Evolutionary conservation across 2,797 vertebrate species (phyloP).

Genomic region (Yasuhikotakia modesta): DNA sequence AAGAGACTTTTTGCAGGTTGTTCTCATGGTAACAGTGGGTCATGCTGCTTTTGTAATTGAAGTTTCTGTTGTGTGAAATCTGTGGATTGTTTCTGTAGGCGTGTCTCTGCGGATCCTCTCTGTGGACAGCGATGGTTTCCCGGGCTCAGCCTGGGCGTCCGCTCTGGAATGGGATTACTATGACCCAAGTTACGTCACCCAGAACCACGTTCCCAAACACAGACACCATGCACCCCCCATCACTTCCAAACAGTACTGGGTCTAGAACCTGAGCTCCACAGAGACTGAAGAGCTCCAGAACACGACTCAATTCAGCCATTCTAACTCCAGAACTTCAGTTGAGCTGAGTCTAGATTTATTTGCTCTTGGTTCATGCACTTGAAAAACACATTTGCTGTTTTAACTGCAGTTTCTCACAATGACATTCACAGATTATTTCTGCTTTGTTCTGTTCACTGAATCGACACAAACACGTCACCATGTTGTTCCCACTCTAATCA

Average conservation of each 20-base stretch:
- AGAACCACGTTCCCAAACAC: slow-evolving; percentile 76
- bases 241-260: slow-evolving; percentile 83
- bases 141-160: slow-evolving; percentile 65
- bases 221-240: slow-evolving; percentile 70
- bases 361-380: background rate
- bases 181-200: slow-evolving; percentile 81
- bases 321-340: background rate
- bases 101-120: slow-evolving; percentile 83
- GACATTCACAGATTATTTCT: slow-evolving; percentile 4
- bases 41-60: background rate
- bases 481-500: background rate
- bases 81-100: slow-evolving; percentile 65
- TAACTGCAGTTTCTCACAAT: slow-evolving; percentile 20
- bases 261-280: slow-evolving; percentile 60
- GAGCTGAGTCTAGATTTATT: background rate
- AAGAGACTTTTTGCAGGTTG: too few relatives aligned
- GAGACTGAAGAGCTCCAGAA: background rate
- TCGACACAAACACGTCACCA: slow-evolving; percentile 17
- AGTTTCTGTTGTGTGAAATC: background rate
- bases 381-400: slow-evolving; percentile 38
- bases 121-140: slow-evolving; percentile 79
- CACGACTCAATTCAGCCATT: slow-evolving; percentile 7
- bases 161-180: slow-evolving; percentile 81
- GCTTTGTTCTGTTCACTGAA: background rate
- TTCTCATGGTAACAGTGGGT: too few relatives aligned